These are phyloP conservation scores for Lepus americanus DNA, from an alignment of 2,113 vertebrate genomes.

Conservation along the genomic window DNA sequence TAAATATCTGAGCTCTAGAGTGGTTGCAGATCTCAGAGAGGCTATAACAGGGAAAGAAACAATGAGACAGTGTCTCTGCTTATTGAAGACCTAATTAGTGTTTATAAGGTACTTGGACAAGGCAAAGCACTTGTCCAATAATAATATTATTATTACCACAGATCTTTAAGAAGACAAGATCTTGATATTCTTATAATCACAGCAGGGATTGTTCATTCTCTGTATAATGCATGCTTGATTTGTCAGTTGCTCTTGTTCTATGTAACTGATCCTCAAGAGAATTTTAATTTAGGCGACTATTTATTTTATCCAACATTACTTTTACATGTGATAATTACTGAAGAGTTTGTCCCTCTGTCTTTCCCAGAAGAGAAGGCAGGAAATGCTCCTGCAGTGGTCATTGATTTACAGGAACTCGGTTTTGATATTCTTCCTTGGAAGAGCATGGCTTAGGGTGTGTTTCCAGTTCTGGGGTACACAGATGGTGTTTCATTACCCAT, in stretches of 20 bases:
- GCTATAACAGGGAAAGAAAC: slow-evolving; percentile 20
- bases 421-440: slow-evolving; percentile 39
- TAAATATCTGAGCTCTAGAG: slow-evolving; percentile 63
- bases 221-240: slow-evolving; percentile 64
- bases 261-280: slow-evolving; percentile 52
- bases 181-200: slow-evolving; percentile 62
- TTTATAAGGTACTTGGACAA: slow-evolving; percentile 55
- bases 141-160: slow-evolving; percentile 66
- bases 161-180: slow-evolving; percentile 65
- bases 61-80: slow-evolving; percentile 45
- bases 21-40: slow-evolving; percentile 24
- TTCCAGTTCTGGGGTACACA: slow-evolving; percentile 21
- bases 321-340: slow-evolving; percentile 72
- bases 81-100: slow-evolving; percentile 58
- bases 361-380: slow-evolving; percentile 70
- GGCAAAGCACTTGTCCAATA: background rate
- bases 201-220: slow-evolving; percentile 49
- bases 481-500: background rate
- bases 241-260: slow-evolving; percentile 57
- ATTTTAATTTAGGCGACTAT: slow-evolving; percentile 71
- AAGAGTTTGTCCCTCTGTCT: slow-evolving; percentile 68
- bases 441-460: background rate
- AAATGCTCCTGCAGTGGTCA: slow-evolving; percentile 64
- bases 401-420: slow-evolving; percentile 36
- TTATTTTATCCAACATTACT: slow-evolving; percentile 75